These are phyloP conservation scores for Patella vulgata DNA, from an alignment of 1,140 invertebrate species.

Conservation along the genomic window DNA sequence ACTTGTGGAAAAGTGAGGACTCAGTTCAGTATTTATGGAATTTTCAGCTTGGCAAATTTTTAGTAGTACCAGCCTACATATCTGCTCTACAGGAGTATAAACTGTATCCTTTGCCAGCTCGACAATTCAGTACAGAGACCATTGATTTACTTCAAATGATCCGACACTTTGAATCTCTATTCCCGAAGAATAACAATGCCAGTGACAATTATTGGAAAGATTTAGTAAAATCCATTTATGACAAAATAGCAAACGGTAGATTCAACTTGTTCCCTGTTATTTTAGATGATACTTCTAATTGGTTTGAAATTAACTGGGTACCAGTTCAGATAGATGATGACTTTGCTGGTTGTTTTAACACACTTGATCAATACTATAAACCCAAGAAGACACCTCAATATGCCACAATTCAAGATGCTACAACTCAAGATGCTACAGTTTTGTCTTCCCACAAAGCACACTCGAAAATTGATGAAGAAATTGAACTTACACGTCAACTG, in stretches of 20 bases:
- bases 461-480: too few species aligned
- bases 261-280: conserved; percentile 12
- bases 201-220: conserved; percentile 21
- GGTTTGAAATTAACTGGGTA: not conserved
- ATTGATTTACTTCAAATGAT: not conserved
- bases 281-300: not conserved
- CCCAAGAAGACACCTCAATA: not conserved
- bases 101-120: not conserved
- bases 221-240: conserved; percentile 10
- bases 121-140: not conserved
- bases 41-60: conserved; percentile 33
- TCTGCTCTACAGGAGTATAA: conserved; percentile 24
- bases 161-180: conserved; percentile 14
- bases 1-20: conserved; percentile 43
- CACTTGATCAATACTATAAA: not conserved
- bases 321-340: not conserved
- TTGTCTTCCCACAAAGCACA: too few species aligned
- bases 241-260: not conserved
- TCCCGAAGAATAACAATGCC: conserved; percentile 20
- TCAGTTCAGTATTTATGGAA: conserved; percentile 50
- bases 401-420: too few species aligned
- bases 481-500: too few species aligned
- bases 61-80: conserved; percentile 47
- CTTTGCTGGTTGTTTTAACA: conserved; percentile 10
- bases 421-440: not conserved